Evolutionary conservation across 2,113 vertebrate species (phyloP).

Genomic region (Callocephalon fimbriatum): DNA sequence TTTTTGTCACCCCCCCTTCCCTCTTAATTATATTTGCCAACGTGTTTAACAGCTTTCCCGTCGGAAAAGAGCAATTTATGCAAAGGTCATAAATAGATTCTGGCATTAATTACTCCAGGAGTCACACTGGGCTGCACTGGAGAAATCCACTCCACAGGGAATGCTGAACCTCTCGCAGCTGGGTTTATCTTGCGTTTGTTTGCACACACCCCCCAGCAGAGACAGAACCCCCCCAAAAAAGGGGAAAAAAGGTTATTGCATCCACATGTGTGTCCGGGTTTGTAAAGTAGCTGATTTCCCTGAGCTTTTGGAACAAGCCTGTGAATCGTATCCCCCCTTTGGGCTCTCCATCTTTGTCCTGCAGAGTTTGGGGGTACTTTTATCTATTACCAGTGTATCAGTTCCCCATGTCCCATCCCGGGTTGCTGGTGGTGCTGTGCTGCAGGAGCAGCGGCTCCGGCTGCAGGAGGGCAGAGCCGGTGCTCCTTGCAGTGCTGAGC

Average conservation of each 20-base stretch:
- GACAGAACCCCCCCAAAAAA: background rate
- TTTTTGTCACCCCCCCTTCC: background rate
- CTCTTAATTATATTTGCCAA: background rate
- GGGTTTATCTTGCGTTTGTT: background rate
- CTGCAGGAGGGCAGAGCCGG: background rate
- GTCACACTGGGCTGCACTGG: background rate
- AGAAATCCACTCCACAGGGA: background rate
- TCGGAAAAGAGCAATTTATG: slow-evolving; percentile 14
- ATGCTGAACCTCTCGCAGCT: background rate
- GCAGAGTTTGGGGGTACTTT: accelerated
- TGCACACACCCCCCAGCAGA: background rate
- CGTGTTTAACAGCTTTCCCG: slow-evolving; percentile 20
- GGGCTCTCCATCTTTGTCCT: background rate
- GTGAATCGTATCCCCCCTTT: background rate
- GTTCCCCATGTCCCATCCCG: background rate
- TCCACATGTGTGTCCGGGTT: background rate
- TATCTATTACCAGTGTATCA: accelerated
- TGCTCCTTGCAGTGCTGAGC: accelerated
- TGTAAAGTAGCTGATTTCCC: background rate
- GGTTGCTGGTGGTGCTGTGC: background rate
- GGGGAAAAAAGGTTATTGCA: background rate
- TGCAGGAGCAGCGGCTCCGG: background rate
- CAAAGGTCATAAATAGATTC: slow-evolving; percentile 46
- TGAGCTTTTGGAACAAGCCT: background rate
- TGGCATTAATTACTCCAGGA: slow-evolving; percentile 4